Base-by-base conservation (phyloP, 2,888 invertebrate species). In the Agrilus cyanescens region DNA sequence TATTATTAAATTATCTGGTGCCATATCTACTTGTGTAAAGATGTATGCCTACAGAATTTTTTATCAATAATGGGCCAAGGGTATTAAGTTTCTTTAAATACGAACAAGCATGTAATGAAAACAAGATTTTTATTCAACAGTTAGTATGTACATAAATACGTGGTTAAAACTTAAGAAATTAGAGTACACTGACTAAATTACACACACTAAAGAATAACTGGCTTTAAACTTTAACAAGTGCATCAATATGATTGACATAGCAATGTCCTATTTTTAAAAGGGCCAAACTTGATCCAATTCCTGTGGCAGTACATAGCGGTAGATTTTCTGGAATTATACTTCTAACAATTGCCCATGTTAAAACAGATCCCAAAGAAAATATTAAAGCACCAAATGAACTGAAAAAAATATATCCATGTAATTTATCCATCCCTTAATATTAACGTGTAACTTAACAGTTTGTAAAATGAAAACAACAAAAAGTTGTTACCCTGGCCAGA, bases 291-390 rank as follows among this genome's bases (percentile, higher is more conserved):
- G 83, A 78, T 16, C 77, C 70, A n/a, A 87, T 59, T 25, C 87
- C 87, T 50, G 82, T 70, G 30, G 78, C 53, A 25, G 82, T 78
- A 51, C 82, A 79, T 16, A 84, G 54, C 4, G 75, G 62, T 33
- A 80, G 76, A 60, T 78, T 78, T 50, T 80, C 74, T 1, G 87
- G 86, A 36, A 91, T 69, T 31, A 85, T 71, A 52, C 84, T 84
- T 59, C 89, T 79, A 32, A 87, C 67, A 31, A 93, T 80, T 7
- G 93, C 93, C 86, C 91, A 91, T 48, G 85, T 69, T 44, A 94
- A 74, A 37, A 93, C 84, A 0, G 91, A 90, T 12, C 94, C 93
- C 59, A 94, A 78, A 50, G 88, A 88, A 72, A 93, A 85, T 15
- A 93, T 72, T 8, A 85, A 72, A 35, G 88, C 81, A 40, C 86